Evolutionary conservation across 2,113 vertebrate species (phyloP), one percentile per base, ranked within the genome.

Genomic region (Neogobius melanostomus): DNA sequence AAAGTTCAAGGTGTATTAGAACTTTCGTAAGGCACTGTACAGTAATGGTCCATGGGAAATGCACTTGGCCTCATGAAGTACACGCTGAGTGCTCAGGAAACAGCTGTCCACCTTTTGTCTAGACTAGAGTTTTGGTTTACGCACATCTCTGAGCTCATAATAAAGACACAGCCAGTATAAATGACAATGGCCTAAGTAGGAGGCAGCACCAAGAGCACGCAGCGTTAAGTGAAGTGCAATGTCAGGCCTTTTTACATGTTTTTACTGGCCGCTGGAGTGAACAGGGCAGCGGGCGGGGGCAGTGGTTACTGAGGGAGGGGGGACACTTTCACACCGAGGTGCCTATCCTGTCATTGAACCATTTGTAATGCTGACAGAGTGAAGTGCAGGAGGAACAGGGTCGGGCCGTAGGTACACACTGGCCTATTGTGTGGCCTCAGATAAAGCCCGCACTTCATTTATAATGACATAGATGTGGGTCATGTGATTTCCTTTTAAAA

Each of bases 151-250:
- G 84, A 84, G 72, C 76, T 85, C 68, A 71, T 72, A 73, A 90
- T 84, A 87, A 87, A 89, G 57, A 80, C 82, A 73, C 76, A 54
- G 80, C 80, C 79, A 77, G 77, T 11, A 74, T 14, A 11, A 74
- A 73, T 68, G 77, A 89, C 81, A 87, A 84, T 83, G 71, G 75
- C 57, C 71, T 75, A 86, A 84, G 86, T 80, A 80, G 70, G 82
- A 82, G 83, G 75, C 75, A 78, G 72, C 83, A 74, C 61, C 79
- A 84, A 77, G 79, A 82, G 71, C 76, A 82, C 36, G 74, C 69
- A n/a, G 65, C 47, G 71, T 75, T 79, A 90, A 87, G 89, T 86
- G 80, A 88, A 90, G 82, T 88, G 85, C 84, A 83, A 85, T 75
- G 82, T 79, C 87, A 75, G 77, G 75, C 76, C 71, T 84, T 83